Conservation (phyloP, 2,113 vertebrate genomes). For the Leptocoma aspasia region DNA sequence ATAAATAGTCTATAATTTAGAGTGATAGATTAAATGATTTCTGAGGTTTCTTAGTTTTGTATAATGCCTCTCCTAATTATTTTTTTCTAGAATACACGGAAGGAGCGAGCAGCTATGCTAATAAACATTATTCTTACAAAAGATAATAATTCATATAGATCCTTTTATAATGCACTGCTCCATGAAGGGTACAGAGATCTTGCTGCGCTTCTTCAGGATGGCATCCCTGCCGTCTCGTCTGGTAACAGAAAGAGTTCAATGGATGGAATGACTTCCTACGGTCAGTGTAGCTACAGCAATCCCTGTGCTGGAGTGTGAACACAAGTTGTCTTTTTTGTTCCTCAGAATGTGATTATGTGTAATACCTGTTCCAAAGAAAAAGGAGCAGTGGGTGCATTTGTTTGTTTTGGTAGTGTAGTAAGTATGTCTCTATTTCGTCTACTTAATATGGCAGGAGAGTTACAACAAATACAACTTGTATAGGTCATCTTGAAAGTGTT, state of each 20-base stretch:
- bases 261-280: conserved; percentile 75
- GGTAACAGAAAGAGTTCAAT: conserved; percentile 67
- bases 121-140: conserved; percentile 86
- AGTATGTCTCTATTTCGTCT: background rate
- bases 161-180: conserved; percentile 92
- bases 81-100: conserved; percentile 76
- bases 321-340: background rate
- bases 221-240: conserved; percentile 71
- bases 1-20: background rate
- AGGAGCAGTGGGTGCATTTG: background rate
- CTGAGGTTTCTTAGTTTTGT: background rate
- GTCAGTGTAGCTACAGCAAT: conserved; percentile 72
- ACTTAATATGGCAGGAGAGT: background rate
- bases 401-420: background rate
- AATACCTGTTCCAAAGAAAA: background rate
- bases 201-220: conserved; percentile 79
- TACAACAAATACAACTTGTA: background rate
- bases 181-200: conserved; percentile 88
- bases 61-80: background rate
- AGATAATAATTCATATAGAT: conserved; percentile 86
- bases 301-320: background rate
- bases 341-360: background rate
- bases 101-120: conserved; percentile 81
- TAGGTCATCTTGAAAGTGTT: background rate
- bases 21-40: background rate